Evolutionary conservation across 2,888 invertebrate genomes (phyloP), one percentile per base, ranked within the genome.

Genomic region (Dimorphilus gyrociliatus): DNA sequence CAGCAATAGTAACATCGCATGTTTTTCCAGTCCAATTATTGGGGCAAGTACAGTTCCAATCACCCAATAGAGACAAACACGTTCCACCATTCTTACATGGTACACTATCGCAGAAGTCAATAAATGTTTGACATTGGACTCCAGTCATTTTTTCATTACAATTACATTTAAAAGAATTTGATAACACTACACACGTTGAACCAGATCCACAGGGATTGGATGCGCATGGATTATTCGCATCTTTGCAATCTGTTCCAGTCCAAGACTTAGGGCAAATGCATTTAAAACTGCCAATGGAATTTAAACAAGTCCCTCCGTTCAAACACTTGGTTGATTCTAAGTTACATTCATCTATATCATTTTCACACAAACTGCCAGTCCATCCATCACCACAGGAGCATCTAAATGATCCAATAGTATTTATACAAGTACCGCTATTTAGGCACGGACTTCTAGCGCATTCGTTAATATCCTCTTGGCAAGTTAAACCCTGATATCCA

Each of bases 381-480:
- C 48, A 54, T 1, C 48, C 48, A 7, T 39, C 39, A 1, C 35
- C 42, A 35, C 53, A 54, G 18, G 32, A 29, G 36, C 53, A 54
- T 13, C 31, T 25, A 28, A 42, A 51, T 5, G 44, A 39, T 2
- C 50, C 49, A 15, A 30, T 32, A 12, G 33, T 33, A 35, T 51
- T 48, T 23, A 40, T 30, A 39, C 50, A 51, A 3, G 32, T 23
- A 27, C 45, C 48, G 12, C n/a, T n/a, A n/a, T n/a, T n/a, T n/a
- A n/a, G n/a, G n/a, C n/a, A n/a, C n/a, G n/a, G n/a, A n/a, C n/a
- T n/a, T n/a, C n/a, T n/a, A n/a, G 26, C 82, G 63, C 90, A 90
- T 63, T 90, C 90, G 66, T 90, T 86, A 46, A 88, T 81, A 65
- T 90, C 48, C 5, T 34, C 35, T 26, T 45, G 47, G 35, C 51